Conservation (phyloP, 1,140 invertebrate genomes). For the Nomia melanderi region DNA sequence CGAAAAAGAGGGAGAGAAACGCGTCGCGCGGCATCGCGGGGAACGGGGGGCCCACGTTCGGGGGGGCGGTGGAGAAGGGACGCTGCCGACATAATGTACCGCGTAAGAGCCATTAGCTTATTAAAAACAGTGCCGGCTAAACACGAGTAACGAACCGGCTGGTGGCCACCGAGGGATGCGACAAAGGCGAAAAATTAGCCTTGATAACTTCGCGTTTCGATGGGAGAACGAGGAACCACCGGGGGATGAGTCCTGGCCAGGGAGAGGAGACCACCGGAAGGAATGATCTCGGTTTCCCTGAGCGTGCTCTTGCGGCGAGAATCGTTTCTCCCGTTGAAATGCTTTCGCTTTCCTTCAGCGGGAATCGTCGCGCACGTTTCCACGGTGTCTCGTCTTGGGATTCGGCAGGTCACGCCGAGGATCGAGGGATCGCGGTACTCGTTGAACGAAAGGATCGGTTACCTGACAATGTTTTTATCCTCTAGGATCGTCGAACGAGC, state of each 20-base stretch:
- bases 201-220: slow-evolving; percentile 74
- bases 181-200: slow-evolving; percentile 77
- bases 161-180: slow-evolving; percentile 61
- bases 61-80: slow-evolving; percentile 53
- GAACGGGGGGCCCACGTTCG: not conserved
- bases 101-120: slow-evolving; percentile 80
- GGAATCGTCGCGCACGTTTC: no score
- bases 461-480: slow-evolving; percentile 46
- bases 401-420: no score
- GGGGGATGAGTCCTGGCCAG: slow-evolving; percentile 14
- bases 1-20: slow-evolving; percentile 31
- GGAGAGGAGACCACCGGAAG: slow-evolving; percentile 24
- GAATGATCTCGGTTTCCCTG: slow-evolving; percentile 38
- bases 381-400: not conserved
- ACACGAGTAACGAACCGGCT: slow-evolving; percentile 66
- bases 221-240: slow-evolving; percentile 46
- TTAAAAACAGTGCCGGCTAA: slow-evolving; percentile 76
- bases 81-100: slow-evolving; percentile 67
- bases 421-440: no score
- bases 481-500: slow-evolving; percentile 49
- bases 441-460: slow-evolving; percentile 5
- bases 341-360: slow-evolving; percentile 45
- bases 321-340: slow-evolving; percentile 40
- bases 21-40: no score
- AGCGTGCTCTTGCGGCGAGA: slow-evolving; percentile 1